Evolutionary conservation across 92 coral and sea anemone genomes (phyloP), one percentile per base, ranked within the genome.

Genomic region (Actinostola sp.): DNA sequence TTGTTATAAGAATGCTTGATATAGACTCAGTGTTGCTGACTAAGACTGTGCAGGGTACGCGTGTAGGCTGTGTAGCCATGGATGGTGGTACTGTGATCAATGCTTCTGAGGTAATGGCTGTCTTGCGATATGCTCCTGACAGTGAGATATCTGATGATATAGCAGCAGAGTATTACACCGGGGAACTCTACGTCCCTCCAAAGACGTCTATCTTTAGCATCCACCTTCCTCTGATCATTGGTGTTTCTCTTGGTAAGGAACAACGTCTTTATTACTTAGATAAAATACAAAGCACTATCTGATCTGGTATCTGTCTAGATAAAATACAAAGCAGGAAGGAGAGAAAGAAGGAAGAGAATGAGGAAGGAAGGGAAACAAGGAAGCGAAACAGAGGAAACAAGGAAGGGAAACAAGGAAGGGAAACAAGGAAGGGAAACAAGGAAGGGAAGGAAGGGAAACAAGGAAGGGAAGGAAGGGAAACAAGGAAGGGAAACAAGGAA

Each of bases 231-330:
- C 80, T 66, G 26, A 87, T 90, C 30, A 83, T 88, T 67, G 92
- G 97, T 32, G 76, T 71, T 21, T 66, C 88, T 17, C 93, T 93
- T 68, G 98, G 98, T 93, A 20, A 85, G 93, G 86, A 14, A 4
- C 34, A 20, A 50, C 57, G 25, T 5, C 24, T 21, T 55, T 15
- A 9, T 61, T 32, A 24, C 35, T 11, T 61, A 59, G 65, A 39
- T 39, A 39, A 7, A 39, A 7, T 7, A 39, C 8, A 14, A 39
- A 39, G 45, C 8, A 7, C 14, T 39, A 39, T 7, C 7, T 39
- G n/a, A n/a, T n/a, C n/a, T n/a, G n/a, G n/a, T n/a, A n/a, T n/a
- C n/a, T n/a, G n/a, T n/a, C n/a, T n/a, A n/a, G n/a, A n/a, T n/a
- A n/a, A n/a, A n/a, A n/a, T n/a, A n/a, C n/a, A n/a, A n/a, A n/a